Percentiles rank a stretch among this genome's conserved stretches.
Evolutionary conservation across 2,888 invertebrate species (phyloP).

Genomic region (Calameuta pallipes): DNA sequence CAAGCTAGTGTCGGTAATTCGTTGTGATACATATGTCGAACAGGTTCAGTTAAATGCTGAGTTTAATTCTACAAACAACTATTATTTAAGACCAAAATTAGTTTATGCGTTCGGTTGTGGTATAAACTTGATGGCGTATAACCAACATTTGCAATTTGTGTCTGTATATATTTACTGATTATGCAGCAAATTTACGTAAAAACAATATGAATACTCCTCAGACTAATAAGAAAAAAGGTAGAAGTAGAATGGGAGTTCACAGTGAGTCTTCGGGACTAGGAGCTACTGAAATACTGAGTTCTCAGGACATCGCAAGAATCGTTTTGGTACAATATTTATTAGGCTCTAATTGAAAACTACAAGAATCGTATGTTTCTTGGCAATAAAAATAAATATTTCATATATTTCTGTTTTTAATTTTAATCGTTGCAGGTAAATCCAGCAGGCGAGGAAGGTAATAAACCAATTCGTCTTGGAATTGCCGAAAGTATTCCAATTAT

Average conservation of each 20-base stretch:
- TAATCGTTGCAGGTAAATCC: constrained; percentile 45
- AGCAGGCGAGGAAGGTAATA: constrained; percentile 54
- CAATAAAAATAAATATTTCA: neutral
- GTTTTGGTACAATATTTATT: constrained; percentile 50
- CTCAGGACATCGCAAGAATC: constrained; percentile 58
- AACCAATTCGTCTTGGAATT: constrained; percentile 68
- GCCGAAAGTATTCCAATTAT: constrained; percentile 77
- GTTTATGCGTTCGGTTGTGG: too few relatives aligned
- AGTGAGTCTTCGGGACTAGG: constrained; percentile 42
- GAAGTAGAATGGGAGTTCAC: constrained; percentile 53
- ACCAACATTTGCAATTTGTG: neutral
- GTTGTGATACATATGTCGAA: too few relatives aligned
- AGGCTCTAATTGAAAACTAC: neutral
- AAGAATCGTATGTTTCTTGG: neutral
- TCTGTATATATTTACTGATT: neutral
- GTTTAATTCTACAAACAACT: too few relatives aligned
- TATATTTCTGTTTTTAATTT: neutral
- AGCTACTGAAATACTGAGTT: constrained; percentile 47
- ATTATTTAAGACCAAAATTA: too few relatives aligned
- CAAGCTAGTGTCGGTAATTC: too few relatives aligned
- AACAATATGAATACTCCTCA: constrained; percentile 54
- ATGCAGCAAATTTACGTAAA: neutral
- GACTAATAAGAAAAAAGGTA: constrained; percentile 59
- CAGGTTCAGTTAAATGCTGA: too few relatives aligned
- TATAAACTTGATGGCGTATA: too few relatives aligned